Percentiles rank a stretch among this genome's conserved stretches.
These are phyloP conservation scores for Sebastes elongatus DNA, from an alignment of 2,797 vertebrate species.

Conservation along the genomic window DNA sequence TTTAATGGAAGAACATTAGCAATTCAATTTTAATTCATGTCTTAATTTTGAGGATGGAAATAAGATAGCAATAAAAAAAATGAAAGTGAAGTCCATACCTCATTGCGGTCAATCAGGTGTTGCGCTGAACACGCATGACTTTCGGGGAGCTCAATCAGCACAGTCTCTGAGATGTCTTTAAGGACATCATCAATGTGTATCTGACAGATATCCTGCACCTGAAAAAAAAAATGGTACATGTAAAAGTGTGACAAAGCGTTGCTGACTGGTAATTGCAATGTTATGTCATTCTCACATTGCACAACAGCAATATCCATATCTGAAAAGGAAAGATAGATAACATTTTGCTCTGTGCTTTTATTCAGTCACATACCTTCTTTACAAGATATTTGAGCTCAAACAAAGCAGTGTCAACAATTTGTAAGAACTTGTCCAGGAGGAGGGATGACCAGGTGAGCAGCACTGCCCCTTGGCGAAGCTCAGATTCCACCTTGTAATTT, in stretches of 20 bases:
- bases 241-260: neutral
- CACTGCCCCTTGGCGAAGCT: slow-evolving; percentile 82
- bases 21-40: neutral
- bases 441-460: slow-evolving; percentile 87
- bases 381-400: slow-evolving; percentile 78
- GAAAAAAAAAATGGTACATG: neutral
- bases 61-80: neutral
- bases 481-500: slow-evolving; percentile 77
- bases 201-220: slow-evolving; percentile 83
- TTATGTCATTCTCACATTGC: neutral
- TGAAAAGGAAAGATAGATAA: neutral
- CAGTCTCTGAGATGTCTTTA: slow-evolving; percentile 81
- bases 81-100: slow-evolving; percentile 66
- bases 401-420: slow-evolving; percentile 80
- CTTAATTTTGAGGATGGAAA: neutral
- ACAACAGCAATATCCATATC: neutral
- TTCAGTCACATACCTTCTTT: slow-evolving; percentile 78
- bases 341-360: neutral
- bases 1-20: neutral
- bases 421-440: slow-evolving; percentile 83
- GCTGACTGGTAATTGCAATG: neutral
- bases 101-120: slow-evolving; percentile 79
- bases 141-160: slow-evolving; percentile 81
- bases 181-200: slow-evolving; percentile 80
- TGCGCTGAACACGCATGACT: slow-evolving; percentile 65